Evolutionary conservation across 2,888 invertebrate species (phyloP).

Genomic region (Carterocephalus palaemon): DNA sequence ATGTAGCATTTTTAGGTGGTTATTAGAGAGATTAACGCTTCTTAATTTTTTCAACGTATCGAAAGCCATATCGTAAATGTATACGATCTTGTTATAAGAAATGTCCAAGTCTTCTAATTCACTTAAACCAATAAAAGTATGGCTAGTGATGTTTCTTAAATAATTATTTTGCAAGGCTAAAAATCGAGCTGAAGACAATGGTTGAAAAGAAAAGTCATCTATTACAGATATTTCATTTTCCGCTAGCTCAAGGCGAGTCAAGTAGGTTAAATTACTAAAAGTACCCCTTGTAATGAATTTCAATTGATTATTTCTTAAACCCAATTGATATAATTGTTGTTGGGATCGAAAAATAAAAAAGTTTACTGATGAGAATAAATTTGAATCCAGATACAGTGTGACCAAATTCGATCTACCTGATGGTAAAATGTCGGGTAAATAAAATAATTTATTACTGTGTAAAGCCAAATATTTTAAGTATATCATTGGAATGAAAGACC

Average conservation of each 20-base stretch:
- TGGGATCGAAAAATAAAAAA: slow-evolving; percentile 87
- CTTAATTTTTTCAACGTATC: slow-evolving; percentile 87
- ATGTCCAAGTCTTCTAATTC: slow-evolving; percentile 89
- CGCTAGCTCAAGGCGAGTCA: slow-evolving; percentile 87
- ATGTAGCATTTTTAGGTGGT: slow-evolving; percentile 84
- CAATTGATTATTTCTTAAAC: slow-evolving; percentile 88
- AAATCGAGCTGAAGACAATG: slow-evolving; percentile 85
- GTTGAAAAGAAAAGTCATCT: slow-evolving; percentile 88
- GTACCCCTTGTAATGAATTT: slow-evolving; percentile 83
- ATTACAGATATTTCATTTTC: slow-evolving; percentile 89
- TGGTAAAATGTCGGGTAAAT: slow-evolving; percentile 88
- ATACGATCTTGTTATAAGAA: slow-evolving; percentile 83
- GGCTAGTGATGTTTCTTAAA: slow-evolving; percentile 83
- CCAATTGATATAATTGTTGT: slow-evolving; percentile 89
- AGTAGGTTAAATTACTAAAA: slow-evolving; percentile 85
- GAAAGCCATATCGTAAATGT: slow-evolving; percentile 86
- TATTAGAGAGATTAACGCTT: slow-evolving; percentile 88
- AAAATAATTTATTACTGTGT: slow-evolving; percentile 87
- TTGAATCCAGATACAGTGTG: slow-evolving; percentile 88
- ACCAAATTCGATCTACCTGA: slow-evolving; percentile 83
- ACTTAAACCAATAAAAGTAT: slow-evolving; percentile 86
- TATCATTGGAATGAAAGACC: slow-evolving; percentile 85
- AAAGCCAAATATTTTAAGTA: slow-evolving; percentile 91
- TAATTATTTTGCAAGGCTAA: slow-evolving; percentile 88
- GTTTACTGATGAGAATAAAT: slow-evolving; percentile 85